Percentiles rank a stretch among this genome's conserved stretches.
These are phyloP conservation scores for Macrobrachium rosenbergii DNA, from an alignment of 1,140 invertebrate genomes.

Conservation along the genomic window DNA sequence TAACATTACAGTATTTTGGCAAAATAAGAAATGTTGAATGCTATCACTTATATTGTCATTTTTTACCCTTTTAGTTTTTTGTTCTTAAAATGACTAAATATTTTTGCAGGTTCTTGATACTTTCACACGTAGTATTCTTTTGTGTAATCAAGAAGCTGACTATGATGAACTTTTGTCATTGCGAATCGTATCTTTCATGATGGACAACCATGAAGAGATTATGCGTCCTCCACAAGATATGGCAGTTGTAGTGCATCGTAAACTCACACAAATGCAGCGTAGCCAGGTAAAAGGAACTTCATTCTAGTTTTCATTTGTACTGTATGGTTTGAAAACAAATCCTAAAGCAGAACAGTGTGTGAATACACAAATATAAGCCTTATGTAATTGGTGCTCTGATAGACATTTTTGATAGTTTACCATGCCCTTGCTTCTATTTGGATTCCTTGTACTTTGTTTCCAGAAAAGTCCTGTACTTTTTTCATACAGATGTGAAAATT, in stretches of 20 bases:
- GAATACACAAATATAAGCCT: too few species aligned
- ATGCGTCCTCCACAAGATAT: slow-evolving; percentile 48
- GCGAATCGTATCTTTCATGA: slow-evolving; percentile 51
- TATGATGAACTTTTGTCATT: slow-evolving; percentile 49
- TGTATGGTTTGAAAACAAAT: too few species aligned
- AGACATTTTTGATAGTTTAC: too few species aligned
- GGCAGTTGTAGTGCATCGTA: slow-evolving; percentile 39
- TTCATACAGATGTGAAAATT: too few species aligned
- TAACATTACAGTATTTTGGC: too few species aligned
- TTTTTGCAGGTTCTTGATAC: slow-evolving; percentile 41
- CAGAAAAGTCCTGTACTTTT: too few species aligned
- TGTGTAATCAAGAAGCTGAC: slow-evolving; percentile 50
- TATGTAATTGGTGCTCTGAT: too few species aligned
- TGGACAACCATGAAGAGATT: slow-evolving; percentile 52
- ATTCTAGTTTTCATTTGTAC: too few species aligned
- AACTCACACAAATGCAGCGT: slow-evolving; percentile 19
- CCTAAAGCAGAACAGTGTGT: too few species aligned
- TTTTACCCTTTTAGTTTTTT: not conserved
- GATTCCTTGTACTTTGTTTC: too few species aligned
- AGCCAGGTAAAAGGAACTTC: not conserved
- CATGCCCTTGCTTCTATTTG: too few species aligned
- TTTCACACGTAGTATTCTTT: slow-evolving; percentile 40
- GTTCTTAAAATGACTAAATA: too few species aligned
- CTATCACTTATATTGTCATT: not conserved
- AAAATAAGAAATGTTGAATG: not conserved